Percentiles rank a stretch among this genome's conserved stretches.
phyloP scores from a whole-genome alignment of 2,797 vertebrate genomes.

The Danio albolineatus region DNA sequence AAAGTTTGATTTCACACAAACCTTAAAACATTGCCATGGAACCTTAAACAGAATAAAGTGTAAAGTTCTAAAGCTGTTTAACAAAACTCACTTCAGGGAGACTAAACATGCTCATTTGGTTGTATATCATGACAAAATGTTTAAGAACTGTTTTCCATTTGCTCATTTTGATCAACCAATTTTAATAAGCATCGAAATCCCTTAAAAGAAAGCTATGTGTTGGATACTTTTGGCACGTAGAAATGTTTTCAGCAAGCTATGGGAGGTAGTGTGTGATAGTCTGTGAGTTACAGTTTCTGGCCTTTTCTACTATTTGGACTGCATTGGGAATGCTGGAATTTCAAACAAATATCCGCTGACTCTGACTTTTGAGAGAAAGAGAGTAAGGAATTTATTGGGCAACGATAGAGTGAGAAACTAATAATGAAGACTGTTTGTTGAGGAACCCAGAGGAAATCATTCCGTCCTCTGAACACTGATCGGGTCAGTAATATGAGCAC shows the following conservation, averaged over 20 bases:
- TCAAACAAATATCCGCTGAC: slow-evolving; percentile 27
- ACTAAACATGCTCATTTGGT: too few relatives aligned
- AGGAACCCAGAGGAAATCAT: slow-evolving; percentile 52
- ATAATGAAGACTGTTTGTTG: slow-evolving; percentile 52
- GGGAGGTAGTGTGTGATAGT: background rate
- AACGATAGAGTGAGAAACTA: slow-evolving; percentile 40
- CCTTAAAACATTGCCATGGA: too few relatives aligned
- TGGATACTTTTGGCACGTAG: background rate
- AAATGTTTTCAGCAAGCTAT: background rate
- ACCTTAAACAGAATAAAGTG: too few relatives aligned
- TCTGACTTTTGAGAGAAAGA: slow-evolving; percentile 10
- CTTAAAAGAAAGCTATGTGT: background rate
- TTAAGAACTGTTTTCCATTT: background rate
- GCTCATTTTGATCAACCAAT: background rate
- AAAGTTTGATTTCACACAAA: too few relatives aligned
- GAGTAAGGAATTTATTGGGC: slow-evolving; percentile 30
- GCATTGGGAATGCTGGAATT: slow-evolving; percentile 33
- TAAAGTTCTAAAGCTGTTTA: too few relatives aligned
- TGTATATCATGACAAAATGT: background rate
- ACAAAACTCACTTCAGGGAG: too few relatives aligned
- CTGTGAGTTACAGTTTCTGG: background rate
- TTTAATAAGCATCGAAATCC: background rate
- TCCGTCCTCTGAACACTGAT: slow-evolving; percentile 6
- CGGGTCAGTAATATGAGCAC: slow-evolving; percentile 29
- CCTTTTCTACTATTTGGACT: background rate